Conservation (phyloP, 1,140 invertebrate species). For the Penaeus chinensis region DNA sequence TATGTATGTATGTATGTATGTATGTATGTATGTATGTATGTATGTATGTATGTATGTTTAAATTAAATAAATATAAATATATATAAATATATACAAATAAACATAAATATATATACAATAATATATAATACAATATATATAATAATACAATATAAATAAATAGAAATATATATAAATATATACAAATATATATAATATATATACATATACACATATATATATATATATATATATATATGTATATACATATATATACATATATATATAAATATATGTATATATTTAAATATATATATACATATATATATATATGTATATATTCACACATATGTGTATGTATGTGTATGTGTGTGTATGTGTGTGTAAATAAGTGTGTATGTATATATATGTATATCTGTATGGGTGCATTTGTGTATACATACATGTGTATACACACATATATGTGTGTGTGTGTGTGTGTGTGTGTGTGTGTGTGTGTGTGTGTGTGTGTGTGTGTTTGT, state of each 20-base stretch:
- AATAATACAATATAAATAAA: too few species aligned
- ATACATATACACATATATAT: conserved; percentile 6
- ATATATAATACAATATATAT: too few species aligned
- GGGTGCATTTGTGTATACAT: not conserved
- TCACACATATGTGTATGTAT: not conserved
- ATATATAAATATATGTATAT: not conserved
- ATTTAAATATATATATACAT: not conserved
- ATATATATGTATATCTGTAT: conserved; percentile 13
- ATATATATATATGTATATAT: conserved; percentile 7
- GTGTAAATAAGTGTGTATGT: not conserved
- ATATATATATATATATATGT: conserved; percentile 15
- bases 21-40: too few species aligned
- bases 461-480: not conserved
- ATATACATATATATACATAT: not conserved
- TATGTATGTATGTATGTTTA: too few species aligned
- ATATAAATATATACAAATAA: too few species aligned
- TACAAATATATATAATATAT: not conserved
- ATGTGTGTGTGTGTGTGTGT: not conserved
- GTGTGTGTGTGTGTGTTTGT: too few species aligned
- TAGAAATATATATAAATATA: too few species aligned
- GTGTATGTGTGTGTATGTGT: not conserved
- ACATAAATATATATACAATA: too few species aligned
- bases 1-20: too few species aligned
- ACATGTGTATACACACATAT: not conserved
- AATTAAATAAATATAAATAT: too few species aligned